These are phyloP conservation scores for Andricus quercusramuli DNA, from an alignment of 2,888 invertebrate genomes.

Conservation along the genomic window DNA sequence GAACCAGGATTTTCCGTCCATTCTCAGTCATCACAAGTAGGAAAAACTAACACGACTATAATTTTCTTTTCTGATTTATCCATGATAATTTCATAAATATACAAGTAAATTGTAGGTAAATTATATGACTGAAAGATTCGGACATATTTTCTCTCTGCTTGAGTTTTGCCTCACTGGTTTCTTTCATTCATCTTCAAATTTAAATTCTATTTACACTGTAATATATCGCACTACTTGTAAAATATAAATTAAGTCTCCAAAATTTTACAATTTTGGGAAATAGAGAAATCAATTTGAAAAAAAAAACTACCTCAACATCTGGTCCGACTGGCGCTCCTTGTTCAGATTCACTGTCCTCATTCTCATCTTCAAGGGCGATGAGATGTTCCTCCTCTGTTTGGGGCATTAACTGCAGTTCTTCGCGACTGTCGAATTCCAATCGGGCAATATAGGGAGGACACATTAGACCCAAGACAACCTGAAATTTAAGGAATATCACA, in stretches of 20 bases:
- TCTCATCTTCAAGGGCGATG: slow-evolving; percentile 86
- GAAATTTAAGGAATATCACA: slow-evolving; percentile 45
- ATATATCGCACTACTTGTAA: not conserved
- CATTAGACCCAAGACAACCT: slow-evolving; percentile 94
- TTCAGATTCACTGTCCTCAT: slow-evolving; percentile 86
- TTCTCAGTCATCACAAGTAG: not conserved
- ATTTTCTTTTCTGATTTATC: not conserved
- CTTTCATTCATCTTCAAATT: slow-evolving; percentile 1
- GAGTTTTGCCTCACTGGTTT: not conserved
- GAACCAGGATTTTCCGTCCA: not conserved
- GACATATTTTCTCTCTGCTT: not conserved
- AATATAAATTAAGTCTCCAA: not conserved
- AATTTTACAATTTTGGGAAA: slow-evolving; percentile 22
- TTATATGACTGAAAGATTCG: not conserved
- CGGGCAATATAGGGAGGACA: slow-evolving; percentile 92
- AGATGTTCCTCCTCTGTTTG: slow-evolving; percentile 98
- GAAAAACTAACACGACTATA: not conserved
- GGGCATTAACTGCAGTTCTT: slow-evolving; percentile 98
- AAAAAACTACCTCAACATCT: slow-evolving; percentile 89
- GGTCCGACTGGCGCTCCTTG: slow-evolving; percentile 80
- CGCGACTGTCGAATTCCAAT: slow-evolving; percentile 98
- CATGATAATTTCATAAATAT: not conserved
- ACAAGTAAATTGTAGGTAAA: not conserved
- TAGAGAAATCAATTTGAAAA: not conserved
- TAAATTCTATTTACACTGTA: not conserved